Evolutionary conservation across 2,888 invertebrate genomes (phyloP).

Genomic region (Octonoba sinensis): DNA sequence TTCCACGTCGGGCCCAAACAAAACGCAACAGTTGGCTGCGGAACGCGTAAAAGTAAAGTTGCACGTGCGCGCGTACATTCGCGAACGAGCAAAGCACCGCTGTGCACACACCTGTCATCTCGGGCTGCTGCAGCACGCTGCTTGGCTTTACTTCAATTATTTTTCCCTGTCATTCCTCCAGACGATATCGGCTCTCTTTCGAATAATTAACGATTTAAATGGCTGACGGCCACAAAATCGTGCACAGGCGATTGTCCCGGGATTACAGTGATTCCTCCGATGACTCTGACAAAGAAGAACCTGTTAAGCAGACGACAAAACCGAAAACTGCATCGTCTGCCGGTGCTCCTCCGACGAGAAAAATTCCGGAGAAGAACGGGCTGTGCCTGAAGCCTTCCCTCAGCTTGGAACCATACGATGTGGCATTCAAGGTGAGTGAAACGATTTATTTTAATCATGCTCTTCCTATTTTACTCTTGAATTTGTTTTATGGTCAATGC

Average conservation of each 20-base stretch:
- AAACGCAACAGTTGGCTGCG: slow-evolving; percentile 50
- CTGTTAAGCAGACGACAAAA: slow-evolving; percentile 3
- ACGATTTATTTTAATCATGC: too few relatives aligned
- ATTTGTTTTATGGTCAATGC: too few relatives aligned
- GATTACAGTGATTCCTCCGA: slow-evolving; percentile 60
- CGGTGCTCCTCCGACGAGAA: background rate
- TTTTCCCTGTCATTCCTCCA: background rate
- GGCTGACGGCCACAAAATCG: slow-evolving; percentile 43
- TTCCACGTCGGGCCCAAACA: background rate
- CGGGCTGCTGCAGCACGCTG: slow-evolving; percentile 9
- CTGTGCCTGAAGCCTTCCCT: slow-evolving; percentile 46
- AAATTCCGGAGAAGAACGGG: slow-evolving; percentile 47
- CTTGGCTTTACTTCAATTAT: background rate
- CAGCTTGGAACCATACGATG: slow-evolving; percentile 60
- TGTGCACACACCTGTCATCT: slow-evolving; percentile 38
- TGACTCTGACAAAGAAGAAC: slow-evolving; percentile 41
- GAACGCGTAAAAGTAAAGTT: slow-evolving; percentile 23
- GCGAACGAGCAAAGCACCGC: slow-evolving; percentile 5
- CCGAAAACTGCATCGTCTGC: background rate
- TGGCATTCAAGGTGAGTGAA: slow-evolving; percentile 57
- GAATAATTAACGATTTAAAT: background rate
- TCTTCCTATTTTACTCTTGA: too few relatives aligned
- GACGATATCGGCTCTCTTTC: background rate
- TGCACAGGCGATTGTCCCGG: slow-evolving; percentile 51
- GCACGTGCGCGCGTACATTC: slow-evolving; percentile 23